These are phyloP conservation scores for human DNA, from an alignment of 2,113 vertebrate genomes.

Conservation along the genomic window DNA sequence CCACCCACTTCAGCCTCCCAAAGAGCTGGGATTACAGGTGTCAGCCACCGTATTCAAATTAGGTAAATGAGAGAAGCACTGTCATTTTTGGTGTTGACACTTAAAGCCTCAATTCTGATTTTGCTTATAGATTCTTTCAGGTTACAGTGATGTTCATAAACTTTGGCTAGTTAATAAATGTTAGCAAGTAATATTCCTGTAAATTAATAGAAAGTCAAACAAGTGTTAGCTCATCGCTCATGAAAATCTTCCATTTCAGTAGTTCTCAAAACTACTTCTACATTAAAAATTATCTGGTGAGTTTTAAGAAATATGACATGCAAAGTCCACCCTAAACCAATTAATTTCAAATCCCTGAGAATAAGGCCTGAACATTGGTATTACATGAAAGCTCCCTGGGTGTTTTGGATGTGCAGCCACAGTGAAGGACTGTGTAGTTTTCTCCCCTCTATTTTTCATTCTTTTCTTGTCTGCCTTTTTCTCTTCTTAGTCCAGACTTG, in stretches of 20 bases:
- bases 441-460: constrained; percentile 34
- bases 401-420: not conserved
- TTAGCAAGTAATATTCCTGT: constrained; percentile 1
- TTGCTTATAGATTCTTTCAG: not conserved
- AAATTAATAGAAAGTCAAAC: not conserved
- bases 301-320: not conserved
- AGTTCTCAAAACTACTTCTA: not conserved
- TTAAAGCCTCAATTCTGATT: not conserved
- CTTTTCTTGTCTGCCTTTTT: constrained; percentile 9
- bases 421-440: not conserved
- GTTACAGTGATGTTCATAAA: not conserved
- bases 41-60: not conserved
- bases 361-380: not conserved
- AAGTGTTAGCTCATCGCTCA: not conserved
- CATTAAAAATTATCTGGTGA: not conserved
- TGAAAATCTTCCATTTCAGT: not conserved
- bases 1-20: no score
- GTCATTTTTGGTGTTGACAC: not conserved
- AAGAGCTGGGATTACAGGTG: no score
- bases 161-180: not conserved
- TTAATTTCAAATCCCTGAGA: not conserved
- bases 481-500: not conserved
- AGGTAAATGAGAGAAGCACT: not conserved
- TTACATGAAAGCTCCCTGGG: not conserved
- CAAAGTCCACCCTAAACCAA: not conserved